A percentile compares a stretch with the other conserved stretches of the same genome.
phyloP scores from a whole-genome alignment of 1,140 invertebrate genomes.

The Tetragonula clypearis region DNA sequence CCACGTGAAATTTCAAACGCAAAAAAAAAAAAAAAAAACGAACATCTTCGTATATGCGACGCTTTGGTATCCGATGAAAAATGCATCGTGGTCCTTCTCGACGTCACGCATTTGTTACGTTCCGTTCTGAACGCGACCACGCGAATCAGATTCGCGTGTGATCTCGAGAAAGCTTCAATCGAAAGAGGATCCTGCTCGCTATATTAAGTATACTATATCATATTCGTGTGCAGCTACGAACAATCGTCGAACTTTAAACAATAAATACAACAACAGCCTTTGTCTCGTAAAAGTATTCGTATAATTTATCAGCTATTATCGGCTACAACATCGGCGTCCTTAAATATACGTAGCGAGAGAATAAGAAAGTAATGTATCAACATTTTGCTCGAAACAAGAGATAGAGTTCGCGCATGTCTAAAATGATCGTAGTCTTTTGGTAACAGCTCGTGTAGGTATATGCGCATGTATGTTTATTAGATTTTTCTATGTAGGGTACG shows the following conservation, averaged over 20 bases:
- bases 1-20: neutral
- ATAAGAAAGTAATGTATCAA: conserved; percentile 4
- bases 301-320: conserved; percentile 4
- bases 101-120: neutral
- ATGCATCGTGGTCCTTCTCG: neutral
- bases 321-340: conserved; percentile 7
- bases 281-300: conserved; percentile 25
- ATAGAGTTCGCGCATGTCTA: neutral
- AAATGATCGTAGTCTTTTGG: conserved; percentile 13
- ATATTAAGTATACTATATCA: neutral
- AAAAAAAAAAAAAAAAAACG: neutral
- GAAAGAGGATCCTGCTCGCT: neutral
- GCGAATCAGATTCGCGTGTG: conserved; percentile 12
- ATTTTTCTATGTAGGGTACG: neutral
- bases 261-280: conserved; percentile 44
- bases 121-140: conserved; percentile 9
- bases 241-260: conserved; percentile 24
- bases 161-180: conserved; percentile 38
- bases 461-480: neutral
- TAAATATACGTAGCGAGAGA: conserved; percentile 4
- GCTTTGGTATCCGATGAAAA: neutral
- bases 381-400: conserved; percentile 7
- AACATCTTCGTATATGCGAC: neutral
- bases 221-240: conserved; percentile 21
- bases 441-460: neutral